Base-by-base conservation (phyloP, 2,888 invertebrate genomes). In the Philereme vetulata region DNA sequence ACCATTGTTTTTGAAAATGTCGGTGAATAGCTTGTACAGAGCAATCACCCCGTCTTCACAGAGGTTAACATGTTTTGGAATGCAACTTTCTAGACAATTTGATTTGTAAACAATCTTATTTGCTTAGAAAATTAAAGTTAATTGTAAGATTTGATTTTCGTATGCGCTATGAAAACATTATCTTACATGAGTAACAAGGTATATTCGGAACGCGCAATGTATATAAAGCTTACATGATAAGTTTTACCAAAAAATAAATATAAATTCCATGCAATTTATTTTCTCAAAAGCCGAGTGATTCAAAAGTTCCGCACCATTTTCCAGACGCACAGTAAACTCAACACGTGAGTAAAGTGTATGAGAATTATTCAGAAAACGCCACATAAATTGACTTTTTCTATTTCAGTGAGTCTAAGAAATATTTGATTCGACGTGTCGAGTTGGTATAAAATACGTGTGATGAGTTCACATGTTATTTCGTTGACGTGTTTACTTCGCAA, bases 371-470 rank as follows among this genome's bases (percentile, higher is more conserved):
- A 62, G 60, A 58, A 21, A 68, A 62, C 64, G 65, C 61, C 64
- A 70, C 65, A 75, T 75, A 77, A 77, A 79, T 77, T 70, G 66
- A 73, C 68, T 73, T 75, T 74, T 77, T 81, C 72, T 78, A 75
- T 74, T 73, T 77, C 70, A 64, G 74, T 74, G 67, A 65, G 62
- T 65, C 67, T 64, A 64, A 62, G 66, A 67, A 72, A 72, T 70
- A 71, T 71, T 68, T 48, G 71, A 69, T 72, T 71, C 65, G 70
- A 66, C 67, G 59, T 59, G 55, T 61, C 48, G 59, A 60, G 62
- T 66, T 60, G 64, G 63, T 64, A 69, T 71, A 64, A 74, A 73
- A 77, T 76, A 71, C 51, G 50, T 49, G 57, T 50, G 68, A 71
- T 69, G 68, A 71, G 65, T 72, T 76, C 68, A 70, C 64, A 68